Evolutionary conservation across 2,113 vertebrate species (phyloP), one percentile per base, ranked within the genome.

Genomic region (Sciurus niger): DNA sequence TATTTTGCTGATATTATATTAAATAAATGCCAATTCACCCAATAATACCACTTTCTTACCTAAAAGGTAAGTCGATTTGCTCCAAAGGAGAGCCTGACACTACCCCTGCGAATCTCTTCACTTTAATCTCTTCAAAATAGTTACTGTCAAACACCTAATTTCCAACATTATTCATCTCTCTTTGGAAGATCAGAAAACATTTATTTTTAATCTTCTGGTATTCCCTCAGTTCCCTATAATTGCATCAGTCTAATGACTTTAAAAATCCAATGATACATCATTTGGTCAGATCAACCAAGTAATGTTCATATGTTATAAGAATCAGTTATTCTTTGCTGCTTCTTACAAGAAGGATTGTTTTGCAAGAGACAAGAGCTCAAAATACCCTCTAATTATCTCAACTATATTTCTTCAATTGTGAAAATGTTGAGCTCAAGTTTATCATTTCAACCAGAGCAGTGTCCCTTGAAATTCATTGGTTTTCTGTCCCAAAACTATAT

Each of bases 321-420:
- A 51, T 93, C 37, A 60, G 34, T 32, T 53, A 70, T 46, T 73
- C 11, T 79, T 88, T 84, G 58, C 28, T 43, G 25, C 20, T 32
- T 90, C 48, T 84, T 78, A 77, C 10, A 32, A 70, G 51, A 63
- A 78, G 6, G 14, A 67, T 55, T 46, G 4, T 60, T 82, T 60
- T 72, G 5, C 30, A 46, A 84, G 82, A 97, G 13, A 24, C 13
- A 92, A 90, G 92, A 78, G 8, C 48, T 68, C 28, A 87, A 90
- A 92, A 77, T 60, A 77, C 28, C 25, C 4, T 63, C 43, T 88
- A 79, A 70, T 84, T 68, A 79, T 74, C 48, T 89, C 40, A 67
- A 85, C 12, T 60, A 9, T 65, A 55, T 70, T 68, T 86, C 58
- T 80, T 73, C n/a, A 73, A 37, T 63, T 84, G 7, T 1, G 73